phyloP scores from a whole-genome alignment of 2,888 invertebrate species.

The Cheilosia urbana region DNA sequence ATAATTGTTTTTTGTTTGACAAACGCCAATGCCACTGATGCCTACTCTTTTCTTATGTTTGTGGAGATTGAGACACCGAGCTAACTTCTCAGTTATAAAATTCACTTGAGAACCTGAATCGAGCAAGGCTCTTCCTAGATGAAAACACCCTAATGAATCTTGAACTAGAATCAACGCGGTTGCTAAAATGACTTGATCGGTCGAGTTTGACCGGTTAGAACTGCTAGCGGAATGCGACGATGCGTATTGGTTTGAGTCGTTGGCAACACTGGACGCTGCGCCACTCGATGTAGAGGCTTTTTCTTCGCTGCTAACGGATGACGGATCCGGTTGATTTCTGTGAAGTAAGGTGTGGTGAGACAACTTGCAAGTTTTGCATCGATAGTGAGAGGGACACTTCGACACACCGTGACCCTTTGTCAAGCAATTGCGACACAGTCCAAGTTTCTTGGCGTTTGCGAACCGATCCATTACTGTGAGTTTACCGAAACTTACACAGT shows the following conservation, averaged over 20 bases:
- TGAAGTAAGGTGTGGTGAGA: no score
- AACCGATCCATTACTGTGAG: neutral
- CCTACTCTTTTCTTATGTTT: conserved; percentile 1
- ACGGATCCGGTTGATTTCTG: no score
- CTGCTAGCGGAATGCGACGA: neutral
- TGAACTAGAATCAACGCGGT: neutral
- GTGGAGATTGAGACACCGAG: neutral
- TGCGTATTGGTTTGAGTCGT: neutral
- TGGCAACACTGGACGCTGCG: no score
- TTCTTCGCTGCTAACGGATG: no score
- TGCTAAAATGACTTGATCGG: neutral
- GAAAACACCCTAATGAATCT: neutral
- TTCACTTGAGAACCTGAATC: conserved; percentile 22
- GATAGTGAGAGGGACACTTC: no score
- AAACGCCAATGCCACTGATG: conserved; percentile 10
- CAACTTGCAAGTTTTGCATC: no score
- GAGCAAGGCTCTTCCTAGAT: conserved; percentile 6
- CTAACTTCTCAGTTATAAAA: conserved; percentile 18
- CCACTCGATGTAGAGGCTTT: no score
- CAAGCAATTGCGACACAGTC: neutral
- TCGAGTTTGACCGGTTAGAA: no score
- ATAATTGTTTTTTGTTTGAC: conserved; percentile 2
- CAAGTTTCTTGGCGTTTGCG: neutral
- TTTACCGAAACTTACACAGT: neutral
- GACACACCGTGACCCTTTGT: neutral